A percentile compares a stretch with the other conserved stretches of the same genome.
These are phyloP conservation scores for Bufo gargarizans DNA, from an alignment of 2,113 vertebrate species.

Conservation along the genomic window DNA sequence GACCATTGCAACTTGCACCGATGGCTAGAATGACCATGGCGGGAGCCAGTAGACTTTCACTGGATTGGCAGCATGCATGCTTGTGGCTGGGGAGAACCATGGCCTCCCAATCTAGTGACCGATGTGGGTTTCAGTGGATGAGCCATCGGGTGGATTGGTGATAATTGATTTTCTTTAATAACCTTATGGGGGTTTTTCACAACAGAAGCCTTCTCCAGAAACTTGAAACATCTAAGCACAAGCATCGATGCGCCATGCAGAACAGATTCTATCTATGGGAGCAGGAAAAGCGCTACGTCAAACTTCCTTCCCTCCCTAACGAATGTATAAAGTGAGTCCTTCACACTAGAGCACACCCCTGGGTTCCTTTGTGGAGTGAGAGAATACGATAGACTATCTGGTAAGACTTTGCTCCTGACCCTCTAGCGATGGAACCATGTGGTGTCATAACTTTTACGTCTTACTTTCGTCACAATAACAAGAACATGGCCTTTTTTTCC, in stretches of 20 bases:
- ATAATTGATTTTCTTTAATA: too few relatives aligned
- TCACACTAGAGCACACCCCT: neutral
- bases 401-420: neutral
- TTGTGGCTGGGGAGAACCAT: too few relatives aligned
- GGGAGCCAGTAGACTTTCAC: too few relatives aligned
- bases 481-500: neutral
- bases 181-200: neutral
- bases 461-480: neutral
- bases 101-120: too few relatives aligned
- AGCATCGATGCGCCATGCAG: neutral
- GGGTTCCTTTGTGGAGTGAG: neutral
- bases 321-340: neutral
- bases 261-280: neutral
- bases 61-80: too few relatives aligned
- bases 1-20: too few relatives aligned
- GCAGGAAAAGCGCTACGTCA: neutral
- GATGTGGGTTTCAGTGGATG: too few relatives aligned
- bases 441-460: neutral
- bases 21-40: too few relatives aligned
- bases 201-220: neutral
- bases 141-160: too few relatives aligned
- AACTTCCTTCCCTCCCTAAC: neutral
- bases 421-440: neutral
- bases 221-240: neutral
- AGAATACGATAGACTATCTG: neutral